Conservation (phyloP, 2,888 invertebrate genomes). For the Archips xylosteana region DNA sequence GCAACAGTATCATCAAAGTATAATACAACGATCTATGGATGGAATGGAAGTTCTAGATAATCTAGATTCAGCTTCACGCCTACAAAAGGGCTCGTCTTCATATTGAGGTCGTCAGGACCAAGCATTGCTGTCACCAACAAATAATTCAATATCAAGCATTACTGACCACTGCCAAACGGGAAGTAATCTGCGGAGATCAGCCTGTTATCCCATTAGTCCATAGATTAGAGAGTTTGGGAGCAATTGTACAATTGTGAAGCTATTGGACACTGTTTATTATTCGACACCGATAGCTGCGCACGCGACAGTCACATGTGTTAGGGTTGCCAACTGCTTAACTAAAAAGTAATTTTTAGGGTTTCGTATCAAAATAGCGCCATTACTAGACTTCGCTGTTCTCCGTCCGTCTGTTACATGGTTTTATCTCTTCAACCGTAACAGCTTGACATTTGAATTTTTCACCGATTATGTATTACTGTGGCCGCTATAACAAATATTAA, state of each 20-base stretch:
- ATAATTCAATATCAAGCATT: constrained; percentile 30
- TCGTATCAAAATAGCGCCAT: too few relatives aligned
- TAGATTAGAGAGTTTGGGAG: constrained; percentile 69
- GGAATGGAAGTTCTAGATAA: too few relatives aligned
- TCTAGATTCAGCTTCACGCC: not conserved
- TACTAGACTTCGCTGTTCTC: too few relatives aligned
- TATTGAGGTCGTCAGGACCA: constrained; percentile 8
- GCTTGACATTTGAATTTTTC: too few relatives aligned
- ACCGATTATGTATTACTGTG: too few relatives aligned
- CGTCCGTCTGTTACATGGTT: too few relatives aligned
- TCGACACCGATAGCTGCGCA: constrained; percentile 57
- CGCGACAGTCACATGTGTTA: constrained; percentile 17
- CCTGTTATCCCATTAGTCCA: constrained; percentile 70
- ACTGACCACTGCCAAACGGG: constrained; percentile 54
- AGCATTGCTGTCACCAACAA: not conserved
- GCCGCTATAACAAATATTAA: too few relatives aligned
- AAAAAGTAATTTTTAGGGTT: too few relatives aligned
- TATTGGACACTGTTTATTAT: constrained; percentile 61
- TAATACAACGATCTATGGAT: too few relatives aligned
- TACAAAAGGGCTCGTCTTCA: not conserved
- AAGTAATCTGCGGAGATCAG: constrained; percentile 69
- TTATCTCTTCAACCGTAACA: too few relatives aligned
- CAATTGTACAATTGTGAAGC: constrained; percentile 74
- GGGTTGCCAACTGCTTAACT: not conserved
- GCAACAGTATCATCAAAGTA: too few relatives aligned